Conservation (phyloP, 2,888 invertebrate genomes). For the Thecophora atra region DNA sequence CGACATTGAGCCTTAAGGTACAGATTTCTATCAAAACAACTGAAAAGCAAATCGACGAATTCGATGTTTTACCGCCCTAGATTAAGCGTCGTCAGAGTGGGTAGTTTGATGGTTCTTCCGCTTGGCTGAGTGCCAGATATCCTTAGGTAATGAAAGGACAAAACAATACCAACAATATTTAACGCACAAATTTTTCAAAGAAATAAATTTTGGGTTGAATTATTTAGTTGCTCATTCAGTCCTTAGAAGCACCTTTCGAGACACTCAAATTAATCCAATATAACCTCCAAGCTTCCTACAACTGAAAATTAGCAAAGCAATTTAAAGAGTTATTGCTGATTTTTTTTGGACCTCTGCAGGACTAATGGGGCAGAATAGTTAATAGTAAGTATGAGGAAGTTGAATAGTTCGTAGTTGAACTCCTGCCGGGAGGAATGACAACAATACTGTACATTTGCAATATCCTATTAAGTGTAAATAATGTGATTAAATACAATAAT, state of each 20-base stretch:
- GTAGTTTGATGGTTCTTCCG: background rate
- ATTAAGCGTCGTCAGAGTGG: background rate
- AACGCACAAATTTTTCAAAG: background rate
- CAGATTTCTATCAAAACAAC: background rate
- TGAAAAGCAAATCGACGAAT: slow-evolving; percentile 5
- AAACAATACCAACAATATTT: background rate
- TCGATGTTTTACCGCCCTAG: background rate
- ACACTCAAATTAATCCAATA: slow-evolving; percentile 28
- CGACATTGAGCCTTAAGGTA: background rate
- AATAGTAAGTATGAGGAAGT: no score
- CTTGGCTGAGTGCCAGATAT: background rate
- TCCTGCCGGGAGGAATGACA: no score
- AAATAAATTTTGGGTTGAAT: slow-evolving; percentile 23
- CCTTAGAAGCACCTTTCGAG: slow-evolving; percentile 28
- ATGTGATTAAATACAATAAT: no score
- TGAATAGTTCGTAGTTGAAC: no score
- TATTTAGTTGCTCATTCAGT: slow-evolving; percentile 31
- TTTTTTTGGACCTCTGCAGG: no score
- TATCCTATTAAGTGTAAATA: no score
- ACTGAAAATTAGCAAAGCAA: no score
- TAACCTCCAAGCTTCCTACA: slow-evolving; percentile 25
- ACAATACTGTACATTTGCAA: no score
- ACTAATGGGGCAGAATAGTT: no score
- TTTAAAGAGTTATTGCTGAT: no score
- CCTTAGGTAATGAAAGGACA: background rate